Conservation (phyloP, 2,113 vertebrate species). For the Lagopus muta region DNA sequence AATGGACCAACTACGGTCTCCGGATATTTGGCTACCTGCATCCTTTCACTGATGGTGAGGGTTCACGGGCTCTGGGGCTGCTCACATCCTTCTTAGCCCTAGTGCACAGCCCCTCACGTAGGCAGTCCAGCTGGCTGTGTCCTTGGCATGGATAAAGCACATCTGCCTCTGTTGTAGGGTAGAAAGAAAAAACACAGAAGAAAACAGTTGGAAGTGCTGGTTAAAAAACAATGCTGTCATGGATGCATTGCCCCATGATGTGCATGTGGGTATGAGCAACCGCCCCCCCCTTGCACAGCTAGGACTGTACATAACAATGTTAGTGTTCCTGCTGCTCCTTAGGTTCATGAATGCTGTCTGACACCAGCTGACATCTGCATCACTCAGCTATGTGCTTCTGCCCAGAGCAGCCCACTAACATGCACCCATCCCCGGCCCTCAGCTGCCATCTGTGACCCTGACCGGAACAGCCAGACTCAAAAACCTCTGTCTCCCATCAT, state of each 20-base stretch:
- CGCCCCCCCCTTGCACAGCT: accelerated
- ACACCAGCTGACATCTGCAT: constrained; percentile 41
- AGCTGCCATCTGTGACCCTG: accelerated
- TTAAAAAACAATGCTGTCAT: background rate
- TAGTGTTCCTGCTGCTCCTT: background rate
- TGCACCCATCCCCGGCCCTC: background rate
- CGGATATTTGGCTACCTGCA: constrained; percentile 95
- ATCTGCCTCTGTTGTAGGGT: background rate
- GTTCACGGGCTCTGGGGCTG: background rate
- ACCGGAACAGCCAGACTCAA: background rate
- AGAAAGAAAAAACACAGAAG: background rate
- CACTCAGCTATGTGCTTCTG: background rate
- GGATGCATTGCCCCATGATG: accelerated
- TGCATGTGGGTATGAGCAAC: accelerated
- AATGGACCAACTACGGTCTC: constrained; percentile 93
- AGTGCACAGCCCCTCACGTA: accelerated
- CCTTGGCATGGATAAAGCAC: background rate
- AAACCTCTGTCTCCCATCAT: background rate
- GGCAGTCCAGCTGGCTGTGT: accelerated
- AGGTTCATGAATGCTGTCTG: background rate
- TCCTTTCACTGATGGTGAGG: constrained; percentile 86
- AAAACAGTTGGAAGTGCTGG: background rate
- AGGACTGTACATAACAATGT: background rate
- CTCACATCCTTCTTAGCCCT: background rate
- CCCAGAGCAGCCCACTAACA: background rate